Conservation (phyloP, 2,113 vertebrate genomes). For the Melospiza melodia region DNA sequence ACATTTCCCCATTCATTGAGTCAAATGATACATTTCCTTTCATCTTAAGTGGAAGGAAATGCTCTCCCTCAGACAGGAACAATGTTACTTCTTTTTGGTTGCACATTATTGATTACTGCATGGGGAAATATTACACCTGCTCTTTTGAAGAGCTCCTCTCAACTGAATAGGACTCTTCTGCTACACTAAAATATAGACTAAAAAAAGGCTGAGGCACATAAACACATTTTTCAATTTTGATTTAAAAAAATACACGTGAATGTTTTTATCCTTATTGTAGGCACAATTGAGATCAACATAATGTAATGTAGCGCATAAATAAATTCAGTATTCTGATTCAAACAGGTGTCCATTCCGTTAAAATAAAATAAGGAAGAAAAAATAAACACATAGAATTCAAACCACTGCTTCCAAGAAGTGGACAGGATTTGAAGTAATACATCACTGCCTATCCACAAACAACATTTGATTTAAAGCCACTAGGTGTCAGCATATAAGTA, state of each 20-base stretch:
- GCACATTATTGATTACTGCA: neutral
- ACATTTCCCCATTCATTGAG: neutral
- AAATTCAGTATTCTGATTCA: neutral
- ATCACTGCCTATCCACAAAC: neutral
- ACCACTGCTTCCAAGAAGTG: neutral
- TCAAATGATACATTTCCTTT: neutral
- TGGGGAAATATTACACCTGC: neutral
- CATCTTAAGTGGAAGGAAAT: neutral
- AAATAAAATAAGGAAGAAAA: neutral
- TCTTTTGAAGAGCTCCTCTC: neutral
- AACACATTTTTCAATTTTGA: neutral
- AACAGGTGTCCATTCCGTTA: neutral
- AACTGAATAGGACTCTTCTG: neutral
- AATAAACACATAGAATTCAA: neutral
- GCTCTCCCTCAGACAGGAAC: neutral
- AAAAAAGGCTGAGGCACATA: neutral
- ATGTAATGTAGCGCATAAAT: neutral
- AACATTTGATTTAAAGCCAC: slow-evolving; percentile 34
- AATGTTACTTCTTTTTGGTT: neutral
- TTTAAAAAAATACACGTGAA: neutral
- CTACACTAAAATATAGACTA: neutral
- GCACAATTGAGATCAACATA: neutral
- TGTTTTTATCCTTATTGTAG: neutral
- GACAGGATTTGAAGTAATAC: neutral
- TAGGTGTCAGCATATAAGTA: slow-evolving; percentile 65